Percentiles rank a stretch among this genome's conserved stretches.
phyloP scores from a whole-genome alignment of 2,888 invertebrate genomes.

The Anagyrus pseudococci region DNA sequence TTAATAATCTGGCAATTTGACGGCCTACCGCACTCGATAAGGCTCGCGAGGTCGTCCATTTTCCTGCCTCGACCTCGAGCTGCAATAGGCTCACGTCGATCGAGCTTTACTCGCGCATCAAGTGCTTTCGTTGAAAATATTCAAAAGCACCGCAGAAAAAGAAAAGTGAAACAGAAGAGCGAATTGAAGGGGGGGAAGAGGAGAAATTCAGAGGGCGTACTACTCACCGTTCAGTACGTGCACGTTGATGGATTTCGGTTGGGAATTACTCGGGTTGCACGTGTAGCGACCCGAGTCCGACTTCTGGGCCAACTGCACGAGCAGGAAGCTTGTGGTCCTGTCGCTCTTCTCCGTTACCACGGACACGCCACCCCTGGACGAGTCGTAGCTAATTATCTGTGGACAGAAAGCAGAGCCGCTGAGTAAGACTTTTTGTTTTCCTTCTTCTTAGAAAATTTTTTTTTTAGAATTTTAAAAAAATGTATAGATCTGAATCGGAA shows the following conservation, averaged over 20 bases:
- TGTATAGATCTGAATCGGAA: too few relatives aligned
- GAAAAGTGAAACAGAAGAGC: background rate
- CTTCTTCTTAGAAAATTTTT: too few relatives aligned
- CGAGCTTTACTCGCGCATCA: background rate
- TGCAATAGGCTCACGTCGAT: background rate
- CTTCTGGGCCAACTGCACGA: slow-evolving; percentile 86
- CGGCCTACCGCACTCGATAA: background rate
- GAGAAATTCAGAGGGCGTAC: background rate
- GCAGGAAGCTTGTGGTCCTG: slow-evolving; percentile 86
- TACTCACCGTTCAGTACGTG: slow-evolving; percentile 91
- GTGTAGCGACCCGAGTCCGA: slow-evolving; percentile 91
- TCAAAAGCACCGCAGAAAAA: background rate
- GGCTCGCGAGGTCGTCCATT: background rate
- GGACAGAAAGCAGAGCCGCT: background rate
- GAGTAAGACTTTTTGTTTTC: too few relatives aligned
- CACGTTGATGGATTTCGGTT: slow-evolving; percentile 87
- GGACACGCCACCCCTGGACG: slow-evolving; percentile 87
- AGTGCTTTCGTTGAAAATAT: slow-evolving; percentile 2
- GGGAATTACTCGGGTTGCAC: slow-evolving; percentile 93
- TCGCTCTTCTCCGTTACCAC: slow-evolving; percentile 91
- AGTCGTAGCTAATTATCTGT: slow-evolving; percentile 94
- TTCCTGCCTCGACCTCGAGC: background rate
- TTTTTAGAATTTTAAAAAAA: too few relatives aligned
- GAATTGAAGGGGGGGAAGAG: background rate
- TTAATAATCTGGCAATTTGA: background rate